Base-by-base conservation (phyloP, 2,888 invertebrate species). In the Danaus chrysippus region DNA sequence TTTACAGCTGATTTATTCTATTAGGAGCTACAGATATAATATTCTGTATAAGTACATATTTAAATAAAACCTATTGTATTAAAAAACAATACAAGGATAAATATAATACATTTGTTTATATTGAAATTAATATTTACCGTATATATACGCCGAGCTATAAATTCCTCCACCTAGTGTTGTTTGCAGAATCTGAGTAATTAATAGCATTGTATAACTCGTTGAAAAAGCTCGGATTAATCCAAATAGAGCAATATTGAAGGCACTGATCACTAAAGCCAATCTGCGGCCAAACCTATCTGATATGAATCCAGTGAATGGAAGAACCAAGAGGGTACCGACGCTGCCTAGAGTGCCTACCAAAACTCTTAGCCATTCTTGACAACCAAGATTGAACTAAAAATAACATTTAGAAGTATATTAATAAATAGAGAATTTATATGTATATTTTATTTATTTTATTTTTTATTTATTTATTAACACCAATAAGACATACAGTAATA, bases 261-360 rank as follows among this genome's bases (percentile, higher is more conserved):
- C 78, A 59, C 79, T 79, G 15, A 78, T 66, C 5, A 86, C 77
- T 46, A 91, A 73, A 13, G 86, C 76, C 23, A 80, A 76, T 49
- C 86, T 81, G 54, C 91, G 75, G 10, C 91, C 91, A 60, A 79
- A 90, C 61, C 86, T 92, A 79, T 94, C 94, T 2, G 94, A 94
- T 49, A 94, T 74, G 56, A 90, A 87, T 42, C 94, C 94, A 3
- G 93, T 91, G 46, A 93, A 77, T 1, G 93, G 93, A 67, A 93
- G 83, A 8, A 93, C 93, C 64, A 94, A 78, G 68, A 94, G 92
- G 70, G 93, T 93, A 11, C 94, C 94, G 56, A 92, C 74, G 71
- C 92, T 93, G 74, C 93, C 93, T 3, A 94, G 80, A 6, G 94
- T 94, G 3, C 94, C 94, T 13, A 94, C 92, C 67, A 94, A 72